Percentiles rank a stretch among this genome's conserved stretches.
Conservation (phyloP, 2,113 vertebrate genomes). For the Hippolais icterina region DNA sequence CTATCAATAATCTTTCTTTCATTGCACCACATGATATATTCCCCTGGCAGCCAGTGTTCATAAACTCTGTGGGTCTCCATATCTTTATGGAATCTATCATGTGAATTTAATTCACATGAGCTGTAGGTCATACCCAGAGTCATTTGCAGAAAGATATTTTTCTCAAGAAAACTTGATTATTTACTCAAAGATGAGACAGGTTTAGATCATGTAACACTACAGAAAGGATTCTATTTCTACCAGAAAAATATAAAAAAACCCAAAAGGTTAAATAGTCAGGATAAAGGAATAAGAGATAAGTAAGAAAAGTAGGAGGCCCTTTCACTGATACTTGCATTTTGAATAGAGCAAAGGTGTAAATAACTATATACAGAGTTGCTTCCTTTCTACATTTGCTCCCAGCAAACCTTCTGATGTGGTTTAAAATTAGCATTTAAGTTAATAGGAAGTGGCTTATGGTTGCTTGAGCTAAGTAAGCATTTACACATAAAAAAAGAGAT, state of each 20-base stretch:
- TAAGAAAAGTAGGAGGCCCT: background rate
- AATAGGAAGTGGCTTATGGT: background rate
- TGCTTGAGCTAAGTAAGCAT: background rate
- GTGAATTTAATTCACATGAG: background rate
- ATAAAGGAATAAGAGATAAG: background rate
- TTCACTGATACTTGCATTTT: background rate
- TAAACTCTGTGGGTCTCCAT: background rate
- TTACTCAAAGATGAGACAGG: background rate
- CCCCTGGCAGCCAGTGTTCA: background rate
- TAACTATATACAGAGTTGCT: background rate
- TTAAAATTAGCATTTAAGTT: background rate
- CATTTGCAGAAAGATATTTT: background rate
- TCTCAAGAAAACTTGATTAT: background rate
- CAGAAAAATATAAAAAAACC: background rate
- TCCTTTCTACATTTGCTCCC: background rate
- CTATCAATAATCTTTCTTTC: background rate
- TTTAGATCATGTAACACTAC: background rate
- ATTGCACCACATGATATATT: background rate
- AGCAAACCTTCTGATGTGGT: background rate
- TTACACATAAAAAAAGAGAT: background rate
- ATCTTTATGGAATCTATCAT: background rate
- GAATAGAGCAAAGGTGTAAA: background rate
- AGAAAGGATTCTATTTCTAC: background rate
- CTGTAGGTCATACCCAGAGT: background rate
- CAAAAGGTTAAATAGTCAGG: background rate